phyloP scores from a whole-genome alignment of 2,113 vertebrate species.

The Cinclus mexicanus region DNA sequence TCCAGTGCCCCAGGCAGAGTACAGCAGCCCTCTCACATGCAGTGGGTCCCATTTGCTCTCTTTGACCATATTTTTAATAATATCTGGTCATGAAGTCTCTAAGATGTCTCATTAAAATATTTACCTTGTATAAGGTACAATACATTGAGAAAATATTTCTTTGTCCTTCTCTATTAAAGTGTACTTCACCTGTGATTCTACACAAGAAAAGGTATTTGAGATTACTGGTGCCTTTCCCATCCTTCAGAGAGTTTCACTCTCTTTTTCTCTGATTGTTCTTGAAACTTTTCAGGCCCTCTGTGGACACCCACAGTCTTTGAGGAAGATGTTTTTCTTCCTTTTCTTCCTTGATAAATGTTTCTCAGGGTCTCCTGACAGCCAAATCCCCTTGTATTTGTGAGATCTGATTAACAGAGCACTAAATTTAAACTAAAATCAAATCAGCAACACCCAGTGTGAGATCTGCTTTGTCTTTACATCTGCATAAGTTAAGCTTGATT shows the following conservation, averaged over 20 bases:
- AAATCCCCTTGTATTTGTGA: background rate
- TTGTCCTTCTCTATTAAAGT: background rate
- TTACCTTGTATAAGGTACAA: background rate
- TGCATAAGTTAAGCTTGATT: background rate
- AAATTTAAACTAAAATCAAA: conserved; percentile 19
- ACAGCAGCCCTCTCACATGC: background rate
- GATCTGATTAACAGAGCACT: conserved; percentile 11
- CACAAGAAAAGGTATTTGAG: background rate
- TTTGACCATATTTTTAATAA: background rate
- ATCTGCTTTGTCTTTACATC: background rate
- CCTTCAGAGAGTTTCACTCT: background rate
- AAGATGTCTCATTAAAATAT: background rate
- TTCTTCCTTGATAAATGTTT: conserved; percentile 6
- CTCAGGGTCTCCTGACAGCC: background rate
- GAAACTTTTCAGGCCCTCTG: background rate
- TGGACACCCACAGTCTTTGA: background rate
- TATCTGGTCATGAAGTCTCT: background rate
- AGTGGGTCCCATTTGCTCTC: background rate
- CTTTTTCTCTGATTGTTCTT: background rate
- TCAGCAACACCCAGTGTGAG: background rate
- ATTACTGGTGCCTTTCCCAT: background rate
- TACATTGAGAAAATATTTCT: background rate
- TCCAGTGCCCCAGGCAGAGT: background rate
- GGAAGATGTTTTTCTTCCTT: background rate
- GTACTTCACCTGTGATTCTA: background rate